These are phyloP conservation scores for Myotis yumanensis DNA, from an alignment of 2,113 vertebrate species.

Conservation along the genomic window DNA sequence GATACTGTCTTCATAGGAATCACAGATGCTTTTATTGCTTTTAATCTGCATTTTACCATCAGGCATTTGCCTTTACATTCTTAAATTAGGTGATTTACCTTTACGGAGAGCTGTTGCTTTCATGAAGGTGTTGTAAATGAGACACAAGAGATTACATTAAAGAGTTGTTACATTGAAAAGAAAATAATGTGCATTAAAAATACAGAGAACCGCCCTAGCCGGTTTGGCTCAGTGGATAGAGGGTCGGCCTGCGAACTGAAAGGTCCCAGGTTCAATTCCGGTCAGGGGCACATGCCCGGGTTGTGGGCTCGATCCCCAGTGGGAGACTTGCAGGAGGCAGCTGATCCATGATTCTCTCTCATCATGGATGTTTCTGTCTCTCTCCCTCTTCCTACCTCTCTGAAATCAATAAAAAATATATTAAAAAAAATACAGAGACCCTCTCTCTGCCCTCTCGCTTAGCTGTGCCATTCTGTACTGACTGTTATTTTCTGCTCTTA, in stretches of 20 bases:
- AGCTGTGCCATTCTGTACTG: not conserved
- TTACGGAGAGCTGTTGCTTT: not conserved
- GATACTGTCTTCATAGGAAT: not conserved
- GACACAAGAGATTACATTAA: not conserved
- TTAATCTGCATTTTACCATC: not conserved
- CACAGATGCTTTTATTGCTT: not conserved
- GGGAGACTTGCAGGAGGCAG: too few relatives aligned
- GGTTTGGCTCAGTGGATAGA: too few relatives aligned
- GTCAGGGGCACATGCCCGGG: too few relatives aligned
- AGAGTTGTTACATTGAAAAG: not conserved
- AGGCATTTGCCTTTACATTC: not conserved
- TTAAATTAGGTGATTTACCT: slow-evolving; percentile 32
- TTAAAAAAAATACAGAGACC: not conserved
- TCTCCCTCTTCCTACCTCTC: too few relatives aligned
- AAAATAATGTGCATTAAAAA: not conserved
- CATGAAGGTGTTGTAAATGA: not conserved
- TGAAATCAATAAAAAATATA: not conserved
- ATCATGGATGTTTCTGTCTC: too few relatives aligned
- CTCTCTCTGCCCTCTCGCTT: not conserved
- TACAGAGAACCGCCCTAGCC: too few relatives aligned
- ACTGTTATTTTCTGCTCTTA: slow-evolving; percentile 4
- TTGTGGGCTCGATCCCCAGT: too few relatives aligned
- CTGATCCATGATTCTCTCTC: too few relatives aligned
- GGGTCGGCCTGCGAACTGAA: too few relatives aligned
- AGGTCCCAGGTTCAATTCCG: too few relatives aligned